Percentiles rank a stretch among this genome's conserved stretches.
phyloP scores from a whole-genome alignment of 1,140 invertebrate genomes.

The Leptinotarsa texana region DNA sequence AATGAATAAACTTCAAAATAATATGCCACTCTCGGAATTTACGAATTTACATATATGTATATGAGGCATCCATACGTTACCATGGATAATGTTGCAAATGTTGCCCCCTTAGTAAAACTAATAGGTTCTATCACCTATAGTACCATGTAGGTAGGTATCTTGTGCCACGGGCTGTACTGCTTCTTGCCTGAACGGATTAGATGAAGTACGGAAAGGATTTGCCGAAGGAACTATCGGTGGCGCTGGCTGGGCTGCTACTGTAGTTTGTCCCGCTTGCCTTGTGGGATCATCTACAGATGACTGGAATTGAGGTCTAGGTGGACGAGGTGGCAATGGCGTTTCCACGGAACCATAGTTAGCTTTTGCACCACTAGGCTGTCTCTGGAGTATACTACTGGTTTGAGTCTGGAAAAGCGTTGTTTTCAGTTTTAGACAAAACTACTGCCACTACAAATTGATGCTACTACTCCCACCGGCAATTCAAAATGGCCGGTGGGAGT shows the following conservation, averaged over 20 bases:
- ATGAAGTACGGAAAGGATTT: constrained; percentile 63
- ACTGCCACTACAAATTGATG: not conserved
- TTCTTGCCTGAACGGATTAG: constrained; percentile 59
- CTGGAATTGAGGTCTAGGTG: constrained; percentile 47
- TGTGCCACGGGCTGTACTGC: constrained; percentile 65
- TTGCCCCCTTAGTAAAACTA: constrained; percentile 40
- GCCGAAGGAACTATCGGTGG: constrained; percentile 49
- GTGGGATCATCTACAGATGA: constrained; percentile 26
- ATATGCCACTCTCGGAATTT: too few relatives aligned
- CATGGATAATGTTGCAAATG: too few relatives aligned
- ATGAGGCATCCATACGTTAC: not conserved
- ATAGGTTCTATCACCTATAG: constrained; percentile 62
- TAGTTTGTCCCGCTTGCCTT: constrained; percentile 45
- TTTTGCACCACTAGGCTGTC: constrained; percentile 40
- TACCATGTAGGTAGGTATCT: constrained; percentile 61
- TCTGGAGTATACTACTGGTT: constrained; percentile 48
- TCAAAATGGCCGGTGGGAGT: not conserved
- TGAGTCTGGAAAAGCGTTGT: constrained; percentile 37
- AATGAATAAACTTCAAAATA: too few relatives aligned
- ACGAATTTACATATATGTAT: not conserved
- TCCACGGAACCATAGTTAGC: constrained; percentile 54
- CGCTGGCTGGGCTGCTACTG: constrained; percentile 56
- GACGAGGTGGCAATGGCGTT: constrained; percentile 53
- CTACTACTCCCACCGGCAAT: not conserved
- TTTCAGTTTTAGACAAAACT: too few relatives aligned